Percentiles rank a stretch among this genome's conserved stretches.
These are phyloP conservation scores for Hyles lineata DNA, from an alignment of 2,888 invertebrate genomes.

Conservation along the genomic window DNA sequence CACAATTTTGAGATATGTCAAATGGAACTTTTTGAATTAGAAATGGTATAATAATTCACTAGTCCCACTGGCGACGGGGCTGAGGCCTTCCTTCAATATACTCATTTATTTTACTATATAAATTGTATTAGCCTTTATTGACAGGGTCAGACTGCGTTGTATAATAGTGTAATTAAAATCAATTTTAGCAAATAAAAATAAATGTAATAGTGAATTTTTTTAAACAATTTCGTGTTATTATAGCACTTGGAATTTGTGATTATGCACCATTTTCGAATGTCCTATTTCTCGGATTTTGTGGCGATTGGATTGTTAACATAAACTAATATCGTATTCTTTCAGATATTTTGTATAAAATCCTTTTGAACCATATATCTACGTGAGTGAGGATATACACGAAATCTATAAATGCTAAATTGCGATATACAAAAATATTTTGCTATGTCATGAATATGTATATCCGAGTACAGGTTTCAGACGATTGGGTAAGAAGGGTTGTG, in stretches of 20 bases:
- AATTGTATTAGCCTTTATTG: slow-evolving; percentile 74
- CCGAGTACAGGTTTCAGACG: slow-evolving; percentile 69
- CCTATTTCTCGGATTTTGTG: slow-evolving; percentile 59
- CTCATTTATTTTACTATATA: slow-evolving; percentile 21
- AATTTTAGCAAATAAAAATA: slow-evolving; percentile 75
- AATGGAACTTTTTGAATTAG: too few species aligned
- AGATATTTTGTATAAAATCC: slow-evolving; percentile 50
- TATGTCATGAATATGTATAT: slow-evolving; percentile 57
- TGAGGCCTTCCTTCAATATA: slow-evolving; percentile 4
- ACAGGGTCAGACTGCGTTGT: slow-evolving; percentile 80
- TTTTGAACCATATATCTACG: slow-evolving; percentile 45
- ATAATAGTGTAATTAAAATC: slow-evolving; percentile 74
- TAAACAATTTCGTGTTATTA: slow-evolving; percentile 62
- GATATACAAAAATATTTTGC: slow-evolving; percentile 59
- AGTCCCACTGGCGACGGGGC: not conserved
- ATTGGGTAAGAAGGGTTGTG: slow-evolving; percentile 82
- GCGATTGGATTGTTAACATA: slow-evolving; percentile 52
- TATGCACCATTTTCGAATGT: slow-evolving; percentile 70
- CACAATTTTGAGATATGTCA: too few species aligned
- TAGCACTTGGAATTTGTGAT: slow-evolving; percentile 73
- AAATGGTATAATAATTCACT: not conserved
- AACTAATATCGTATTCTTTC: slow-evolving; percentile 47
- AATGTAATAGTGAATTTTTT: slow-evolving; percentile 74
- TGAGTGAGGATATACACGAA: slow-evolving; percentile 41
- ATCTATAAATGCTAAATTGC: slow-evolving; percentile 41